Conservation (phyloP, 2,797 vertebrate genomes). For the Eulemur albifrons region DNA sequence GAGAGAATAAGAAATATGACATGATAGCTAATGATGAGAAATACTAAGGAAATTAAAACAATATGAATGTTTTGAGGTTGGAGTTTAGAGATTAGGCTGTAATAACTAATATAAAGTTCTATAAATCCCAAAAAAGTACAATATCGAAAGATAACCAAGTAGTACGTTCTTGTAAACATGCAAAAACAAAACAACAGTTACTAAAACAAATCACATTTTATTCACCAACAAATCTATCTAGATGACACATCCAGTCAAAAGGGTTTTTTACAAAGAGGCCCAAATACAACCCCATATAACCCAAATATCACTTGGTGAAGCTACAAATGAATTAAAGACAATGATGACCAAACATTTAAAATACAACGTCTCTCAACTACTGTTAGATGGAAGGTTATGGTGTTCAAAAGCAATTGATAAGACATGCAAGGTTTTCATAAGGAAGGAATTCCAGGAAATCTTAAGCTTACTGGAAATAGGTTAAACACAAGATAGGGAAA, state of each 20-base stretch:
- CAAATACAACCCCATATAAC: neutral
- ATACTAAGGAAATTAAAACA: neutral
- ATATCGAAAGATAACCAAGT: neutral
- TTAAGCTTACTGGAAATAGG: neutral
- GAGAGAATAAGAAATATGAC: neutral
- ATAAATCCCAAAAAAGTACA: neutral
- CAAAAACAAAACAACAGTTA: neutral
- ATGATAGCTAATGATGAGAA: constrained; percentile 29
- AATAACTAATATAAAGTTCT: neutral
- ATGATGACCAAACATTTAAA: neutral
- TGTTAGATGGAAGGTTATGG: neutral
- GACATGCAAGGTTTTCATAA: neutral
- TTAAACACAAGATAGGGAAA: neutral
- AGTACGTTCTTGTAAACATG: neutral
- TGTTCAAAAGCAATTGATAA: neutral
- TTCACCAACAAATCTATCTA: neutral
- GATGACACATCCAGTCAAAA: neutral
- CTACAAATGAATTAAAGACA: neutral
- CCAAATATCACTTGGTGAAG: neutral
- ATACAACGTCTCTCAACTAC: neutral
- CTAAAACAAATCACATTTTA: neutral
- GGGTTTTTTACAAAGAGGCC: neutral
- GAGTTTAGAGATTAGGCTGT: neutral
- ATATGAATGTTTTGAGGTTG: neutral
- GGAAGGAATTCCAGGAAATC: neutral